Base-by-base conservation (phyloP, 2,888 invertebrate genomes). In the Mythimna albipuncta region DNA sequence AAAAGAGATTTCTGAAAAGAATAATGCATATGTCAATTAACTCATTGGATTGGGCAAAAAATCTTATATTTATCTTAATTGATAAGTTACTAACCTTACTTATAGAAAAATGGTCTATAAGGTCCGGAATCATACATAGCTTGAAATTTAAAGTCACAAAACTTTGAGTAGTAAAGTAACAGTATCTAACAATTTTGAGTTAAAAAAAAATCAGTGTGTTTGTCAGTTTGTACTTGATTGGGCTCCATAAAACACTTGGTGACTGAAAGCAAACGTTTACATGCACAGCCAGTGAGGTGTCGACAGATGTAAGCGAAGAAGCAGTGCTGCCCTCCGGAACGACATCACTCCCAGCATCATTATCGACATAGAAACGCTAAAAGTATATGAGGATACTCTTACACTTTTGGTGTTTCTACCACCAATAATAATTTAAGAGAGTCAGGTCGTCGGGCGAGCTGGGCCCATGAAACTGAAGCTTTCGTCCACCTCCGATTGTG, bases 251-350 rank as follows among this genome's bases (percentile, higher is more conserved):
- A 67, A 78, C 63, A 69, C 44, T 54, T 21, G 44, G 77, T 76
- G 79, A 77, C 54, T 64, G 79, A 78, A 83, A 85, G 84, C 83
- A 69, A 72, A 87, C 85, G 86, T 79, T 83, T 71, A 83, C 93
- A 93, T 93, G 93, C 93, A 90, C 89, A 93, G 91, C 91, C 91
- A 89, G 80, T 85, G 89, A 89, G 85, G 83, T 85, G 89, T 85
- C 84, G 77, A 90, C 87, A 91, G 84, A 87, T 81, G 84, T 72
- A 93, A 94, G 94, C 94, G 87, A 90, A 86, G 81, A 91, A 93
- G 93, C 93, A 79, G 80, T 85, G 81, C 59, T 82, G 81, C 84
- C 88, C 83, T 67, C 82, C 41, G 6, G 26, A 32, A 57, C 75
- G 58, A 69, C 35, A 9, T 11, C 63, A 58, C 63, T 71, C 21